Evolutionary conservation across 2,113 vertebrate genomes (phyloP), one percentile per base, ranked within the genome.

Genomic region (Speoplatyrhinus poulsoni): DNA sequence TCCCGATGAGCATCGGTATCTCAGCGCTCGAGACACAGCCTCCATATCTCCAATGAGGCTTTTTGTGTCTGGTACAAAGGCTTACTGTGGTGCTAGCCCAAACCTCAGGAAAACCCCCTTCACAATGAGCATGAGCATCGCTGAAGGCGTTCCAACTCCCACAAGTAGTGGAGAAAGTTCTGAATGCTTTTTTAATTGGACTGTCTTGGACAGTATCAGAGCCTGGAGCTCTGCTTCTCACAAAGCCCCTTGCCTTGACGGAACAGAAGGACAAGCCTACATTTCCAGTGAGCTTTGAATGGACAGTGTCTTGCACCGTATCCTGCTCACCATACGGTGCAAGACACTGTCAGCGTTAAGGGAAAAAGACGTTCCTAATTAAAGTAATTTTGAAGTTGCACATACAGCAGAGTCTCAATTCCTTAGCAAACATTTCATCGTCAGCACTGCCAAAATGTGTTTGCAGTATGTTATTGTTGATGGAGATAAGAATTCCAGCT

Each of bases 11-110:
- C 5, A 12, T 47, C n/a, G 17, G 59, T 70, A 52, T 62, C 55
- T 72, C 79, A 73, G 66, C 66, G 54, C 59, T 82, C 82, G 60
- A 49, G 64, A 84, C 72, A 81, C 75, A 59, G 50, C 58, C 81
- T 81, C 82, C 66, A 36, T 76, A 70, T 63, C 72, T 77, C 76
- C 72, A 85, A 87, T 89, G 71, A 75, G 59, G 65, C 66, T 62
- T 55, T 84, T 91, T 92, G 87, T 91, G 36, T 85, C 62, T 67
- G 17, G 60, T 58, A 87, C 86, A 91, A 88, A 64, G 72, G 77
- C 16, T 70, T 77, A 82, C 85, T 84, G 85, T 89, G 58, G 82
- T 72, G 59, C 59, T 66, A 10, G 69, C 19, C 77, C 46, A 67
- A 63, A 76, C 58, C 48, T 67, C 69, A 84, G 85, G 86, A 86